phyloP scores from a whole-genome alignment of 2,888 invertebrate genomes.

The Acleris holmiana region DNA sequence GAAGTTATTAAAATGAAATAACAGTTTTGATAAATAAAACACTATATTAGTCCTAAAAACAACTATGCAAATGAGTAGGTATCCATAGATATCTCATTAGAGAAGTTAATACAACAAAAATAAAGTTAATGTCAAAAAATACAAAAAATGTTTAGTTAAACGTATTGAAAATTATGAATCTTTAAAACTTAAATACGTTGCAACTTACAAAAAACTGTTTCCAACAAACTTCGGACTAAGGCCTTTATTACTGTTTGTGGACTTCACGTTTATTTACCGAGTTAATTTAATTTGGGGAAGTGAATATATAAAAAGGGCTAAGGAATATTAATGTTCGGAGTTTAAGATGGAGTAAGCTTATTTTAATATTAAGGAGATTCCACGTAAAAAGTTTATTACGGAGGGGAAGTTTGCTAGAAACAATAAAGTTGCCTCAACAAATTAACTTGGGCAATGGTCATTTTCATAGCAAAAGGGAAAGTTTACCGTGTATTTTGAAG shows the following conservation, averaged over 20 bases:
- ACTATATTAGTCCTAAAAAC: no score
- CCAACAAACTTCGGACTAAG: conserved; percentile 51
- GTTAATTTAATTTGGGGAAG: conserved; percentile 64
- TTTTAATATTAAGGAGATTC: conserved; percentile 38
- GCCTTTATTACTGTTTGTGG: conserved; percentile 57
- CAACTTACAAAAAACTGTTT: conserved; percentile 51
- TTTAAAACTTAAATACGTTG: background rate
- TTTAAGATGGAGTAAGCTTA: conserved; percentile 54
- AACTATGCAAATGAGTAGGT: no score
- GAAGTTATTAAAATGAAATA: no score
- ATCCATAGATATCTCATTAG: no score
- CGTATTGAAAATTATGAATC: background rate
- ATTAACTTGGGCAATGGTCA: conserved; percentile 19
- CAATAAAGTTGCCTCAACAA: conserved; percentile 29
- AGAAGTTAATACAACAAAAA: no score
- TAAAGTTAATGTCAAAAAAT: no score
- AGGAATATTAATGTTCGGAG: conserved; percentile 58
- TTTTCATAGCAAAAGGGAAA: conserved; percentile 1
- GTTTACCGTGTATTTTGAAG: no score
- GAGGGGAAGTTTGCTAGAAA: conserved; percentile 9
- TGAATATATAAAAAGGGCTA: conserved; percentile 57
- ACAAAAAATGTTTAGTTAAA: no score
- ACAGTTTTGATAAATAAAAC: no score
- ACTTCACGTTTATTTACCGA: conserved; percentile 61
- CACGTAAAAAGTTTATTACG: conserved; percentile 34